These are phyloP conservation scores for Erannis defoliaria DNA, from an alignment of 2,888 invertebrate genomes.

Conservation along the genomic window DNA sequence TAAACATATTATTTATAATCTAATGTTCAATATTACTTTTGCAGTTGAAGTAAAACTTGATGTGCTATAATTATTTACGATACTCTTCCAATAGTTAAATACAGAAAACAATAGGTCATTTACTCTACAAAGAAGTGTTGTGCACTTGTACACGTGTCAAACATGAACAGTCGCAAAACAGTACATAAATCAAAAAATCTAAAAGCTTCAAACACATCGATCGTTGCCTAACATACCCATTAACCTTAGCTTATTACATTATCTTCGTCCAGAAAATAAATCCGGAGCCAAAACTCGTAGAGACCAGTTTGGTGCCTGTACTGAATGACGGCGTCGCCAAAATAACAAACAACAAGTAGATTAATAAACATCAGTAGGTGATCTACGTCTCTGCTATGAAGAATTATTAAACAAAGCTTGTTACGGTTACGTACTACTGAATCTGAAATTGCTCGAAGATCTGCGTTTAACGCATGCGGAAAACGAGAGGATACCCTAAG, in stretches of 20 bases:
- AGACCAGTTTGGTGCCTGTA: conserved; percentile 18
- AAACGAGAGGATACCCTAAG: no score
- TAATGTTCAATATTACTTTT: background rate
- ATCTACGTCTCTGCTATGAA: background rate
- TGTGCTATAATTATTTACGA: background rate
- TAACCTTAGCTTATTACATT: conserved; percentile 29
- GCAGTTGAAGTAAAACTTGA: background rate
- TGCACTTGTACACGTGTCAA: conserved; percentile 6
- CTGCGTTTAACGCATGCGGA: no score
- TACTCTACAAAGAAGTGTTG: background rate
- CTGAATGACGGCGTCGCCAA: conserved; percentile 27
- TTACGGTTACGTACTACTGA: no score
- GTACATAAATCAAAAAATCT: conserved; percentile 21
- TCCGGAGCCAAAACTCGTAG: conserved; percentile 24
- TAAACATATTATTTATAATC: background rate
- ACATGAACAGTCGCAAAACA: conserved; percentile 6
- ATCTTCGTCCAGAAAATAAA: conserved; percentile 27
- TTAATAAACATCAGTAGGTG: conserved; percentile 9
- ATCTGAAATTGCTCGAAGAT: background rate
- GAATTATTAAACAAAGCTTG: background rate
- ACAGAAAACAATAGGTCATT: background rate
- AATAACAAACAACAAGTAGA: conserved; percentile 15
- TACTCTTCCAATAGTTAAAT: background rate
- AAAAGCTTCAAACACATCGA: conserved; percentile 11
- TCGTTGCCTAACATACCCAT: conserved; percentile 34